Evolutionary conservation across 2,113 vertebrate species (phyloP).

Genomic region (Catagonus wagneri): DNA sequence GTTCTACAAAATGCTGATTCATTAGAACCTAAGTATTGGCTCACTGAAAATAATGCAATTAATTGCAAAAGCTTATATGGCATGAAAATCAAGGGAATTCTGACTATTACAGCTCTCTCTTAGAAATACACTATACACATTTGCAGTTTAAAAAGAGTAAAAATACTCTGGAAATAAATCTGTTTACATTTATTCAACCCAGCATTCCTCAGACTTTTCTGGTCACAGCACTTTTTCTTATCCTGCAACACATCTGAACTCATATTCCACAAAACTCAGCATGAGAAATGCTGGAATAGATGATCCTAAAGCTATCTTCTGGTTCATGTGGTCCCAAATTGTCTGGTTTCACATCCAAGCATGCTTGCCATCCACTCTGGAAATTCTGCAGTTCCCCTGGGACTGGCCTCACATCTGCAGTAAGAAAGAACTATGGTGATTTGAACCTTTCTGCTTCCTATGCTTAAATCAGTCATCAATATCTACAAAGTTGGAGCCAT

Average conservation of each 20-base stretch:
- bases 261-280: background rate
- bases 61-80: background rate
- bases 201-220: background rate
- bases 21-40: background rate
- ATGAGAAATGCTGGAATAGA: background rate
- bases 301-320: background rate
- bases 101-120: background rate
- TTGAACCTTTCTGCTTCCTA: background rate
- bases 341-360: background rate
- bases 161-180: background rate
- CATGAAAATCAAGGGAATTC: background rate
- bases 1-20: constrained; percentile 4
- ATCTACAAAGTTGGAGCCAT: background rate
- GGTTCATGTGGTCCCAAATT: background rate
- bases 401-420: background rate
- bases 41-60: background rate
- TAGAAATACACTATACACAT: background rate
- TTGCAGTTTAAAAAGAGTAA: background rate
- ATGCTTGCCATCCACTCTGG: background rate
- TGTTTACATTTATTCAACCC: background rate
- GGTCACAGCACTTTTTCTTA: background rate
- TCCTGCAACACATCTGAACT: background rate
- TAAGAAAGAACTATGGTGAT: background rate
- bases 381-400: background rate
- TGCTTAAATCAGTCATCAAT: background rate